These are phyloP conservation scores for Diarsia dahlii DNA, from an alignment of 2,888 invertebrate species.

Conservation along the genomic window DNA sequence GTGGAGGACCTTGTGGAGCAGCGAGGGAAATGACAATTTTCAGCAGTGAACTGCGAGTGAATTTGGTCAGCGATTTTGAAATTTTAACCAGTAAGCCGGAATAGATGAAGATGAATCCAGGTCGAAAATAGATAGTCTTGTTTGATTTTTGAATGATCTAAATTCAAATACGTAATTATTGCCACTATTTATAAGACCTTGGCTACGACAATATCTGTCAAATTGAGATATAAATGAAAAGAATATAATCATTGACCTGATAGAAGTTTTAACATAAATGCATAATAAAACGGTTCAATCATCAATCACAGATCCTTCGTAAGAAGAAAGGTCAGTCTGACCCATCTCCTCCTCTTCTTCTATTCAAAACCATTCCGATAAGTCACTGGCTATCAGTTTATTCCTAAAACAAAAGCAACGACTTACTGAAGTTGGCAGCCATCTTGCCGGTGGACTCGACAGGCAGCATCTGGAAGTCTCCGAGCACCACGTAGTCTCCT, in stretches of 20 bases:
- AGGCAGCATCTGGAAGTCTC: constrained; percentile 90
- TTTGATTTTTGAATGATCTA: constrained; percentile 21
- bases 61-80: background rate
- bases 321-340: background rate
- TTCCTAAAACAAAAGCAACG: background rate
- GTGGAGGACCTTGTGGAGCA: too few relatives aligned
- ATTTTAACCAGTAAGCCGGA: too few relatives aligned
- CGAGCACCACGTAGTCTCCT: constrained; percentile 87
- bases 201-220: background rate
- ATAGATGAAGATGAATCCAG: constrained; percentile 12
- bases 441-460: constrained; percentile 91
- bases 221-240: background rate
- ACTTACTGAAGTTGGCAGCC: constrained; percentile 91
- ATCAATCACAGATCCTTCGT: background rate
- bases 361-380: background rate
- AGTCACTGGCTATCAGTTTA: background rate
- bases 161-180: background rate
- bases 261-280: background rate
- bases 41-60: too few relatives aligned
- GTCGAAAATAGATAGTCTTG: background rate
- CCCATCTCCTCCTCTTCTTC: background rate
- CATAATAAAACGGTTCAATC: background rate
- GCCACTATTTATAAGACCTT: too few relatives aligned
- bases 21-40: background rate
- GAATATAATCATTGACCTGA: background rate